Evolutionary conservation across 2,797 vertebrate genomes (phyloP).

Genomic region (Xerus rutilus): DNA sequence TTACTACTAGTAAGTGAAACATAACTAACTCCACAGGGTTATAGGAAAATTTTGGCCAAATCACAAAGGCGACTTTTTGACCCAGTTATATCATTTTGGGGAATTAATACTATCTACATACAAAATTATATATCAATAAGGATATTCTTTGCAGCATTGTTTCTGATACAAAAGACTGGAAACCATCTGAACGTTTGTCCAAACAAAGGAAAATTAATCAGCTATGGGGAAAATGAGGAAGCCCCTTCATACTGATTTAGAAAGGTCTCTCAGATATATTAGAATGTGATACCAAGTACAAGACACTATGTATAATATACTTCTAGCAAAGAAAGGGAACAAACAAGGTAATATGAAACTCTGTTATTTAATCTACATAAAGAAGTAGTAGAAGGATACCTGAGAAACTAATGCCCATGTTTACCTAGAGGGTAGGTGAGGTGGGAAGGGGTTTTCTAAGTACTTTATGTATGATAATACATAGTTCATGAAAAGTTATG

Average conservation of each 20-base stretch:
- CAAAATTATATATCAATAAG: neutral
- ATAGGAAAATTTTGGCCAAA: neutral
- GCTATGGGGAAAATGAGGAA: neutral
- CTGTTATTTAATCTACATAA: neutral
- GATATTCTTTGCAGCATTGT: neutral
- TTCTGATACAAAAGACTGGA: conserved; percentile 9
- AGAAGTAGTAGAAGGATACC: neutral
- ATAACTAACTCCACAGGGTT: neutral
- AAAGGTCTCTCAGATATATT: neutral
- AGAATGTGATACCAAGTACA: neutral
- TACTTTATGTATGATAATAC: neutral
- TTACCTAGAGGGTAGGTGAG: neutral
- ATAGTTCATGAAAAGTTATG: neutral
- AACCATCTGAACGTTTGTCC: neutral
- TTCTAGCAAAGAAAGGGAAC: neutral
- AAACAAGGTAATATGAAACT: neutral
- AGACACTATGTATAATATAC: neutral
- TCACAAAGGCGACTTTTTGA: neutral
- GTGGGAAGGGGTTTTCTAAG: neutral
- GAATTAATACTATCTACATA: conserved; percentile 40
- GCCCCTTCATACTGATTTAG: neutral
- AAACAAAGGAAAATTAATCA: neutral
- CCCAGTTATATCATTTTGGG: neutral
- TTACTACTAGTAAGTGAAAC: neutral
- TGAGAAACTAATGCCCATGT: neutral